phyloP scores from a whole-genome alignment of 2,113 vertebrate species.

The Pteropus alecto region DNA sequence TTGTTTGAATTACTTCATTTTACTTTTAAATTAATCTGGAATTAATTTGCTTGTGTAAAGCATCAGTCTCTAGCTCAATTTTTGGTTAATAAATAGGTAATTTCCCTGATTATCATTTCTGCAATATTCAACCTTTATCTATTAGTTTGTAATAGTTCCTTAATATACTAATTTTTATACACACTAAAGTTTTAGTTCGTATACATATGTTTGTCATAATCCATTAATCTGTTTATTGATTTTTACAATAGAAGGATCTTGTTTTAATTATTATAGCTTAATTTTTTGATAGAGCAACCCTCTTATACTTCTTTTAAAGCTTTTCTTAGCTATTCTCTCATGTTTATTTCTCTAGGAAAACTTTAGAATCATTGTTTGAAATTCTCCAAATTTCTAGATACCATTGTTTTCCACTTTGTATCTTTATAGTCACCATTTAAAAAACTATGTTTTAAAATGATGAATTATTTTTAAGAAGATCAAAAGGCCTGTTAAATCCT shows the following conservation, averaged over 20 bases:
- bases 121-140: not conserved
- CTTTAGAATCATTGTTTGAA: not conserved
- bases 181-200: not conserved
- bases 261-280: not conserved
- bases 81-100: not conserved
- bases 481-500: not conserved
- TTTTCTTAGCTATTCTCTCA: not conserved
- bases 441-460: not conserved
- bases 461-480: not conserved
- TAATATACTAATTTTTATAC: not conserved
- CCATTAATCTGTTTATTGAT: not conserved
- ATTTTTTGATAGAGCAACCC: not conserved
- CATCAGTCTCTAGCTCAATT: not conserved
- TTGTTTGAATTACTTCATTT: slow-evolving; percentile 15
- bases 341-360: not conserved
- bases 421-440: not conserved
- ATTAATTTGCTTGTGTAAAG: not conserved
- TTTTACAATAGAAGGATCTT: not conserved
- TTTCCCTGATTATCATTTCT: not conserved
- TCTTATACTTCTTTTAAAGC: not conserved
- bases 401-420: not conserved
- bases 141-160: not conserved
- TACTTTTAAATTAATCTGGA: slow-evolving; percentile 13
- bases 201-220: not conserved
- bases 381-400: not conserved